Evolutionary conservation across 1,140 invertebrate genomes (phyloP).

Genomic region (Apocrypta bakeri): DNA sequence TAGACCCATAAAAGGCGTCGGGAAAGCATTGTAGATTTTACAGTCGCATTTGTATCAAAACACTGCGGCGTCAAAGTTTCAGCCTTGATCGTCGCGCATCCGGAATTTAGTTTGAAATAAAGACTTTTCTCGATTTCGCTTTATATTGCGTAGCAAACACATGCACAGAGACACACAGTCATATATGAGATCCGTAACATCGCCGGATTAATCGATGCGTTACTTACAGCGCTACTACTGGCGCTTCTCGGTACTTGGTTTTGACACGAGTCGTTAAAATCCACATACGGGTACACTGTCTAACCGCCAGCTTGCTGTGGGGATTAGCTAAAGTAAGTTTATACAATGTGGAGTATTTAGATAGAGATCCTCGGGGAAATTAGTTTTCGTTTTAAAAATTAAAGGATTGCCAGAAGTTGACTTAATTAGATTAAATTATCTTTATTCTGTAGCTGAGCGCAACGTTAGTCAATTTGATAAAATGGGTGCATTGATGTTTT

Average conservation of each 20-base stretch:
- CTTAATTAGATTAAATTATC: not conserved
- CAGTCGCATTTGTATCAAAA: not conserved
- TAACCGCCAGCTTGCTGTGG: not conserved
- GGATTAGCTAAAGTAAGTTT: not conserved
- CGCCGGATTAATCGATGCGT: not conserved
- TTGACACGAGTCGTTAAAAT: constrained; percentile 15
- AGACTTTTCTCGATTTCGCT: not conserved
- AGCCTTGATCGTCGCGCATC: not conserved
- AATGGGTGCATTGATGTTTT: not conserved
- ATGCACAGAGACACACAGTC: not conserved
- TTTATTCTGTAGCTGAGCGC: not conserved
- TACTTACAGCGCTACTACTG: not conserved
- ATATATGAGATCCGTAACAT: not conserved
- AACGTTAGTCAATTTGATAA: not conserved
- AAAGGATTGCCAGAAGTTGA: not conserved
- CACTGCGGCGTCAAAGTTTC: no score
- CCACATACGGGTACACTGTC: not conserved
- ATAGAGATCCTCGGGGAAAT: not conserved
- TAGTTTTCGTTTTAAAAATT: not conserved
- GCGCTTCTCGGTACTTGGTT: not conserved
- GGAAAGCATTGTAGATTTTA: not conserved
- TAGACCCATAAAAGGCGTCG: not conserved
- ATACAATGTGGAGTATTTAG: not conserved
- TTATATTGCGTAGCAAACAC: not conserved
- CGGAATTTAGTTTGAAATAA: not conserved